Evolutionary conservation across 2,113 vertebrate species (phyloP), one percentile per base, ranked within the genome.

Genomic region (Acanthisitta chloris): DNA sequence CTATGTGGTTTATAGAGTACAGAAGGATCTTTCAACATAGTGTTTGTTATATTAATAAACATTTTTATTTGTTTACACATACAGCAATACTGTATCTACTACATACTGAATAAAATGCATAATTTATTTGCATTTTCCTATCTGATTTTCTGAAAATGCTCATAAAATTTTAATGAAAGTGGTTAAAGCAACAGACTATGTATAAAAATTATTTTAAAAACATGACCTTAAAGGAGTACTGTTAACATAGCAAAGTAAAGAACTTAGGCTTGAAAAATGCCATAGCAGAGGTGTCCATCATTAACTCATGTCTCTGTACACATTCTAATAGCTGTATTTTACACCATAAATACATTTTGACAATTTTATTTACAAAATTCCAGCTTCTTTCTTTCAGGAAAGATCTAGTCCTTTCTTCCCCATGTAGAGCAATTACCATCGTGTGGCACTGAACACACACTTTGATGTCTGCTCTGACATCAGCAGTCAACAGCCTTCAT

Each of bases 51-150:
- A 90, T 85, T 74, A 96, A 91, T 91, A 87, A 89, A 72, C 55
- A 81, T 95, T 92, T 92, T 84, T 65, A 91, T 86, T 89, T 85
- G 74, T 92, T 96, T 95, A 94, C 67, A 82, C 38, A 83, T 69
- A 79, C 26, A 46, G 46, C 85, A 96, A 83, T 88, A 90, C 74
- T 74, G 66, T 86, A 93, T 86, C 90, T 91, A 83, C 87, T 77
- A 91, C 38, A 69, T 38, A 79, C 81, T 66, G 95, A 94, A 94
- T 62, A 95, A 94, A 95, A 95, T 82, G 52, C 94, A 92, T 92
- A 90, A 95, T 88, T 92, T 95, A 92, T 94, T 90, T 93, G 79
- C 66, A 66, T 96, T 96, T 94, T 87, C 73, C 25, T 76, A 70
- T 76, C 66, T 90, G 81, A 83, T 96, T 95, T 96, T 90, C 91